A percentile compares a stretch with the other conserved stretches of the same genome.
phyloP scores from a whole-genome alignment of 2,888 invertebrate genomes.

The Hipparchia sbordonii region DNA sequence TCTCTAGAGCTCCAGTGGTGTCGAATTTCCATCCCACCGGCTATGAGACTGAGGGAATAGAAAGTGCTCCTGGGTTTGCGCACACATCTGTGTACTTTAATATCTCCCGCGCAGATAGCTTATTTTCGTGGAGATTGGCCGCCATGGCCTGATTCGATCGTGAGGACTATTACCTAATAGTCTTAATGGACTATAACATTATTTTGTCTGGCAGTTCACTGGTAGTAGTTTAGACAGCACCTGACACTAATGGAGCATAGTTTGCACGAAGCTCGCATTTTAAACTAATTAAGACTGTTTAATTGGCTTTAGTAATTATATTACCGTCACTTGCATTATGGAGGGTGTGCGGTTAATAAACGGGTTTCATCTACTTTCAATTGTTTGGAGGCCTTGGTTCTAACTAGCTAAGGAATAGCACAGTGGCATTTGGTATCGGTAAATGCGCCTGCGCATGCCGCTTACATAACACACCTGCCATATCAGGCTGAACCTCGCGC shows the following conservation, averaged over 20 bases:
- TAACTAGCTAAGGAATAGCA: conserved; percentile 66
- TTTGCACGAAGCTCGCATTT: conserved; percentile 52
- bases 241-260: conserved; percentile 61
- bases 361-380: conserved; percentile 68
- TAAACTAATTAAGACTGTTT: conserved; percentile 24
- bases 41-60: no score
- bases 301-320: conserved; percentile 11
- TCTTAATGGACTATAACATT: conserved; percentile 69
- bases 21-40: no score
- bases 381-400: conserved; percentile 70
- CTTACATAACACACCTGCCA: conserved; percentile 83
- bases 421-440: conserved; percentile 70
- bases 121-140: no score
- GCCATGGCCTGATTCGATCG: no score
- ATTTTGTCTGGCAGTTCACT: conserved; percentile 65
- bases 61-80: no score
- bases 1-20: no score
- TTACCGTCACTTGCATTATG: not conserved
- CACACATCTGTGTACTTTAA: no score
- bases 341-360: conserved; percentile 21
- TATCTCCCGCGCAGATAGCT: no score
- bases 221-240: conserved; percentile 51
- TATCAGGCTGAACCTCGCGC: conserved; percentile 77
- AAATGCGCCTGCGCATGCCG: conserved; percentile 54
- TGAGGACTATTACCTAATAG: no score